Evolutionary conservation across 2,113 vertebrate species (phyloP).

Genomic region (Clinocottus analis): DNA sequence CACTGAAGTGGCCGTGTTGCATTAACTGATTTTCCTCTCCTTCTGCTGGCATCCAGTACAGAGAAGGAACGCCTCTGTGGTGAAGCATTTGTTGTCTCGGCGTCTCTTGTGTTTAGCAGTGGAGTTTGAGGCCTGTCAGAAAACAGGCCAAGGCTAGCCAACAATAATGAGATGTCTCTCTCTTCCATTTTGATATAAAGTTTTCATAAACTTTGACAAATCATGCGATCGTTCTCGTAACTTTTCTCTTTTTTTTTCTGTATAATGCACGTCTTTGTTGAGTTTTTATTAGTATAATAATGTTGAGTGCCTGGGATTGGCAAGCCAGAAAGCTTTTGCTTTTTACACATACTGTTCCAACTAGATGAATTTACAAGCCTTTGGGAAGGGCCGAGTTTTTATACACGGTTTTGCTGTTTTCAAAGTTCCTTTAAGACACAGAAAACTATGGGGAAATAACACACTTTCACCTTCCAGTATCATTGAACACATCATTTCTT

Average conservation of each 20-base stretch:
- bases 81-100: conserved; percentile 73
- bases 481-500: conserved; percentile 16
- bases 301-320: conserved; percentile 37
- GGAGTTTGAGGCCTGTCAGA: conserved; percentile 70
- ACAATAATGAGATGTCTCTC: conserved; percentile 63
- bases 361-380: conserved; percentile 23
- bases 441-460: conserved; percentile 32
- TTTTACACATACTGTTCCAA: conserved; percentile 46
- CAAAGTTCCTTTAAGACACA: conserved; percentile 32
- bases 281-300: conserved; percentile 61
- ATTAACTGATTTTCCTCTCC: conserved; percentile 71
- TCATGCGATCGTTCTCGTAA: conserved; percentile 37
- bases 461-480: conserved; percentile 32
- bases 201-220: conserved; percentile 74
- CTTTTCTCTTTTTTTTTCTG: conserved; percentile 32
- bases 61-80: conserved; percentile 60
- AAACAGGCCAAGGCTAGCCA: conserved; percentile 62
- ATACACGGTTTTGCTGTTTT: conserved; percentile 28
- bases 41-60: conserved; percentile 55
- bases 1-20: conserved; percentile 52
- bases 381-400: conserved; percentile 29
- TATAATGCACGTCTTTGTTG: conserved; percentile 44
- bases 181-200: conserved; percentile 49
- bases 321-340: conserved; percentile 36
- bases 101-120: conserved; percentile 67